Base-by-base conservation (phyloP, 1,140 invertebrate genomes). In the Chironomus striatipennis region DNA sequence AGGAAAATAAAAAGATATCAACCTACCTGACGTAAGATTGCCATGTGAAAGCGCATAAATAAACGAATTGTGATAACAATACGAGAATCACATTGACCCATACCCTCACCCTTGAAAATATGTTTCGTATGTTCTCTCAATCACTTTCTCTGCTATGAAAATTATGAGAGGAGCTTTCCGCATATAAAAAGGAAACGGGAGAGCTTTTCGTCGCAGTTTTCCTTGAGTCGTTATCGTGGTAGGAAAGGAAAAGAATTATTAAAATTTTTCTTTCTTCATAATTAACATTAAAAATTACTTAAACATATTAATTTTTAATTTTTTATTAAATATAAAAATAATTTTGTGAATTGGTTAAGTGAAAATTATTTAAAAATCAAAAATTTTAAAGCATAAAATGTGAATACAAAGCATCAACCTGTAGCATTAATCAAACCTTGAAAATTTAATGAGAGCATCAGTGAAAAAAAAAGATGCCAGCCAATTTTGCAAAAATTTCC, bases 351-450 rank as follows among this genome's bases (percentile, higher is more conserved):
- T n/a, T n/a, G n/a, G n/a, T 57, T 57, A 15, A 57, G 47, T 57
- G 47, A 57, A 57, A 57, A 57, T 57, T 57, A 57, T 57, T 57
- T 4, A 15, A 57, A 57, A 57, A 15, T 57, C 1, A 12, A 12
- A 12, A 57, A n/a, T 57, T 57, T 57, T 57, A 57, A n/a, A n/a
- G 9, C 15, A 12, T 15, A 12, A 57, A 57, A 57, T 4, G 47
- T 15, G 12, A 15, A 12, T 15, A 57, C 5, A n/a, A 12, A n/a
- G n/a, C 12, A 57, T 57, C 47, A 57, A 57, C 47, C 47, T 57
- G 47, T 57, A 57, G 47, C 47, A 57, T 57, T 57, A 57, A 57
- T 57, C 47, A 57, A 57, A 57, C 47, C 47, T 57, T 57, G 47
- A 57, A 57, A 57, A 47, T n/a, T n/a, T n/a, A 57, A n/a, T 57